phyloP scores from a whole-genome alignment of 2,113 vertebrate genomes.

The Peromyscus polionotus region DNA sequence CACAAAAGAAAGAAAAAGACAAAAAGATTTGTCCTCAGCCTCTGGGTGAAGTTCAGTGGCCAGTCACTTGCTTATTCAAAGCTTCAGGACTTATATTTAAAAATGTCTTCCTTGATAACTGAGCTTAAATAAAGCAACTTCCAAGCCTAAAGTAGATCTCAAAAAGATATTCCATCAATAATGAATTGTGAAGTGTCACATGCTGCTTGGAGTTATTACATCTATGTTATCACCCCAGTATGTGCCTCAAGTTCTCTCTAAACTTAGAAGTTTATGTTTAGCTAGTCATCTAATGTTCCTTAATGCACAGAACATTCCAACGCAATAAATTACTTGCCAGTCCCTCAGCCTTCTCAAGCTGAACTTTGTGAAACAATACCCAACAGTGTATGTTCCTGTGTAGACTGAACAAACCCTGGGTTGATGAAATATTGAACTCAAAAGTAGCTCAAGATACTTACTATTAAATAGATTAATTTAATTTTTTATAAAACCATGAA shows the following conservation, averaged over 20 bases:
- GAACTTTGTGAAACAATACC: background rate
- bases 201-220: background rate
- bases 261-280: background rate
- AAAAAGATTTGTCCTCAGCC: background rate
- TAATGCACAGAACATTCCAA: background rate
- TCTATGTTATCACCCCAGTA: background rate
- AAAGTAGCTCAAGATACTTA: conserved; percentile 22
- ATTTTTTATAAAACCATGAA: conserved; percentile 19
- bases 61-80: background rate
- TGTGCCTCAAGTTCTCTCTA: background rate
- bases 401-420: background rate
- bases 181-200: background rate
- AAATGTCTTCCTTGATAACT: background rate
- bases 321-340: background rate
- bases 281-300: background rate
- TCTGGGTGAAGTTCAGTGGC: background rate
- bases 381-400: background rate
- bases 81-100: conserved; percentile 16
- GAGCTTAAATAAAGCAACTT: conserved; percentile 40
- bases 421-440: background rate
- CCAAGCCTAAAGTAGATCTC: background rate
- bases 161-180: background rate
- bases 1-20: background rate
- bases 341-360: background rate
- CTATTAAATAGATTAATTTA: conserved; percentile 8